Percentiles rank a stretch among this genome's conserved stretches.
These are phyloP conservation scores for Augiades crinisus DNA, from an alignment of 2,888 invertebrate genomes.

Conservation along the genomic window DNA sequence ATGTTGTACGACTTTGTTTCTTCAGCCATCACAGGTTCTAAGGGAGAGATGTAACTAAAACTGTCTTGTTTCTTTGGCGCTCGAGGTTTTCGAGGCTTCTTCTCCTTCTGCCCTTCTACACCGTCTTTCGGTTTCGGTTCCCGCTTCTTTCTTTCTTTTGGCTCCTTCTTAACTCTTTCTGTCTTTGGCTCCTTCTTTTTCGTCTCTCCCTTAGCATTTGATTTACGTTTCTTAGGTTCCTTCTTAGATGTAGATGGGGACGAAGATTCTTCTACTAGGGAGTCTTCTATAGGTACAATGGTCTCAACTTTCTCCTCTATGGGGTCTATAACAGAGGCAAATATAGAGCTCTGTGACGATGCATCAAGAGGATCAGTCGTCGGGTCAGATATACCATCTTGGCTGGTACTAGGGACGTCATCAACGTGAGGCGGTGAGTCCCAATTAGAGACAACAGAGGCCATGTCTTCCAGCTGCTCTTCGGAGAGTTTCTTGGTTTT, in stretches of 20 bases:
- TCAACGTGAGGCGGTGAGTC: constrained; percentile 59
- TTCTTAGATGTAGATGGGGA: constrained; percentile 42
- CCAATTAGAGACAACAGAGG: constrained; percentile 59
- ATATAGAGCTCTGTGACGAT: not conserved
- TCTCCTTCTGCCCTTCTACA: constrained; percentile 44
- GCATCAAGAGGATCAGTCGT: constrained; percentile 19
- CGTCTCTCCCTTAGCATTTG: constrained; percentile 39
- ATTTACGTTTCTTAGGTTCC: constrained; percentile 57
- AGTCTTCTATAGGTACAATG: constrained; percentile 2
- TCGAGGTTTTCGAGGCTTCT: constrained; percentile 60
- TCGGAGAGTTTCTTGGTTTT: constrained; percentile 60
- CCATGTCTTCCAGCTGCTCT: constrained; percentile 59
- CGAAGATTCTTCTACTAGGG: constrained; percentile 30
- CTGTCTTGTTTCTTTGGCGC: constrained; percentile 50
- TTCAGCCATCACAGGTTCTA: constrained; percentile 51
- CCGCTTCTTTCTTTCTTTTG: constrained; percentile 37
- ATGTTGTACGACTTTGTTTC: constrained; percentile 29
- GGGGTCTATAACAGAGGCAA: not conserved
- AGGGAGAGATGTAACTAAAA: constrained; percentile 49
- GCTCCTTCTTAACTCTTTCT: constrained; percentile 40
- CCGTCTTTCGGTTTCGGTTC: constrained; percentile 37
- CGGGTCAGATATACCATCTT: constrained; percentile 7
- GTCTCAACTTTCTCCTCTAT: constrained; percentile 6
- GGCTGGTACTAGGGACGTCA: constrained; percentile 27
- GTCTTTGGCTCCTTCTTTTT: constrained; percentile 47